Conservation (phyloP, 2,888 invertebrate genomes). For the Osmoderma eremita region DNA sequence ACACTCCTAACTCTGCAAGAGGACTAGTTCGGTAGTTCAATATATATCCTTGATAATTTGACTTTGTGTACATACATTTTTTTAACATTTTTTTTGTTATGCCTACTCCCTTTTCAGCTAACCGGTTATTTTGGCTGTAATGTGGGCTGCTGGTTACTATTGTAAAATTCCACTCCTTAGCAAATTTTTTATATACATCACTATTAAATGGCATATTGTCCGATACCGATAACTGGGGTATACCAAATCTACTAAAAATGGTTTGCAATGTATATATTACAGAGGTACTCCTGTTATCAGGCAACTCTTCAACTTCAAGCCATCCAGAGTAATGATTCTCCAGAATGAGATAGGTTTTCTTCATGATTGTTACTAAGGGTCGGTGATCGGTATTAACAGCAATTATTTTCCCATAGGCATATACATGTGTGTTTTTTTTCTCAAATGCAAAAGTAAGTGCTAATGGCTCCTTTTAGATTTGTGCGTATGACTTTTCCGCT, state of each 20-base stretch:
- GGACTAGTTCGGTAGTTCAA: constrained; percentile 13
- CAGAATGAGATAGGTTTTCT: neutral
- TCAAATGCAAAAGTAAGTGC: neutral
- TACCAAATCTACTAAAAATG: constrained; percentile 22
- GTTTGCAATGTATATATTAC: neutral
- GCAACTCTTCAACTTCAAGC: neutral
- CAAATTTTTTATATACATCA: constrained; percentile 19
- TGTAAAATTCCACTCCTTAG: constrained; percentile 25
- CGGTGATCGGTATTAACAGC: neutral
- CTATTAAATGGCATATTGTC: constrained; percentile 5
- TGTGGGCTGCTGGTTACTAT: constrained; percentile 34
- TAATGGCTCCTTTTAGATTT: neutral
- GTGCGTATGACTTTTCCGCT: neutral
- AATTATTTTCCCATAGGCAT: neutral
- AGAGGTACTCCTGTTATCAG: neutral
- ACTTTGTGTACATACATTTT: constrained; percentile 14
- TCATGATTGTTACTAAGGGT: constrained; percentile 15
- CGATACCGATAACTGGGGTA: constrained; percentile 4
- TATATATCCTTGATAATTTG: constrained; percentile 9
- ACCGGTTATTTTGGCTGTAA: constrained; percentile 25
- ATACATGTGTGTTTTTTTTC: neutral
- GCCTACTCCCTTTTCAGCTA: constrained; percentile 29
- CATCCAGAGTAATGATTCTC: neutral
- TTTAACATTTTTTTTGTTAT: constrained; percentile 28
- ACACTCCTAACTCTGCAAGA: neutral